A percentile compares a stretch with the other conserved stretches of the same genome.
Conservation (phyloP, 2,888 invertebrate species). For the Cylloceria caligata region DNA sequence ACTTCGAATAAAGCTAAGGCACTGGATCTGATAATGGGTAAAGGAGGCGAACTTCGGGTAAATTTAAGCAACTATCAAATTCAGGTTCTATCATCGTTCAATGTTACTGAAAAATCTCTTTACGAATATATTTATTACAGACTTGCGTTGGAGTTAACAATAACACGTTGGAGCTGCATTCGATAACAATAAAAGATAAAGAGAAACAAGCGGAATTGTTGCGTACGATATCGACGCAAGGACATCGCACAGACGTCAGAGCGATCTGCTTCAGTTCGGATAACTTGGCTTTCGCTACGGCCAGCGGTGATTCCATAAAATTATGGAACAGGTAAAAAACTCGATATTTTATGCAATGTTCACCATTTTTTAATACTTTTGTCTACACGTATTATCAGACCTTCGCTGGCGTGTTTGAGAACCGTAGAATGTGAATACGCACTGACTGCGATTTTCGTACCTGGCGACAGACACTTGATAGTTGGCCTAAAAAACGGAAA, state of each 20-base stretch:
- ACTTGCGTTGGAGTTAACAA: conserved; percentile 89
- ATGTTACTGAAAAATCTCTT: background rate
- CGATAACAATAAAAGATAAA: conserved; percentile 86
- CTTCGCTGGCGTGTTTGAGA: conserved; percentile 87
- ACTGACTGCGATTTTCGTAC: conserved; percentile 91
- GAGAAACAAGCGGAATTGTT: conserved; percentile 87
- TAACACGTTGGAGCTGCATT: conserved; percentile 91
- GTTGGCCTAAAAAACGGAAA: conserved; percentile 94
- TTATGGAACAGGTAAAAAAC: conserved; percentile 93
- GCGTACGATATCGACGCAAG: conserved; percentile 89
- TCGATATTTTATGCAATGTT: background rate
- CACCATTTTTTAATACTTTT: background rate
- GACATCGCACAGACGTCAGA: conserved; percentile 96
- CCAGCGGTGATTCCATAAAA: conserved; percentile 94
- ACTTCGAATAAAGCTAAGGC: conserved; percentile 89
- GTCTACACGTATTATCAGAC: conserved; percentile 78
- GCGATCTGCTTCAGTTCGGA: conserved; percentile 96
- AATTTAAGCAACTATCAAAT: conserved; percentile 17
- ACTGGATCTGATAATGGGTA: conserved; percentile 89
- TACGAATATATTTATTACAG: conserved; percentile 70
- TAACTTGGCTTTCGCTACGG: conserved; percentile 94
- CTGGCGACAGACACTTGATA: conserved; percentile 95
- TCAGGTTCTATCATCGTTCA: background rate
- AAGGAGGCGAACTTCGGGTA: conserved; percentile 89
- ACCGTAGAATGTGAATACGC: conserved; percentile 89